These are phyloP conservation scores for Nezara viridula DNA, from an alignment of 2,888 invertebrate species.

Conservation along the genomic window DNA sequence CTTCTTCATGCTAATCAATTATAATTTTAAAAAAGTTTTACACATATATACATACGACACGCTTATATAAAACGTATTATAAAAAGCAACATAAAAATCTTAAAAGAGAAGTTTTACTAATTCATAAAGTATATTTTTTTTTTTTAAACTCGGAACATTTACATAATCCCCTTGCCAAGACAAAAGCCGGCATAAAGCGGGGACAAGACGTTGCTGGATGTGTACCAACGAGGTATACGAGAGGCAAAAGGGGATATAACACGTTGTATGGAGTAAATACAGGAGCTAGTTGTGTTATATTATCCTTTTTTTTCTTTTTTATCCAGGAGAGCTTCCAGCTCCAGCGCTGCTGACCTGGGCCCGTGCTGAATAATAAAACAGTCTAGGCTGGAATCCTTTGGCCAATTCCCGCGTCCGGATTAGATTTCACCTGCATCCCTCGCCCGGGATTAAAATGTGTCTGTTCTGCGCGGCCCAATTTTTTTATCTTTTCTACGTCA, in stretches of 20 bases:
- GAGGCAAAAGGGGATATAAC: neutral
- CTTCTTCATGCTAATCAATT: too few relatives aligned
- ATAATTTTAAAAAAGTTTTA: too few relatives aligned
- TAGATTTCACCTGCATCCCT: constrained; percentile 46
- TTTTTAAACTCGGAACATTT: neutral
- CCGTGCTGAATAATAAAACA: constrained; percentile 31
- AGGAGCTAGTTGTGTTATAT: constrained; percentile 35
- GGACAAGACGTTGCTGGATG: neutral
- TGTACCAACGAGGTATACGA: constrained; percentile 13
- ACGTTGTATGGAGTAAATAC: constrained; percentile 22
- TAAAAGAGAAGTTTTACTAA: neutral
- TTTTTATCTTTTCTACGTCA: constrained; percentile 20
- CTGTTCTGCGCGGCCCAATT: neutral
- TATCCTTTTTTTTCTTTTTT: constrained; percentile 35
- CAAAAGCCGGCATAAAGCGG: neutral
- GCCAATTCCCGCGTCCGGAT: constrained; percentile 30
- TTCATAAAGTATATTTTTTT: neutral
- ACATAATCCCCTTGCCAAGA: neutral
- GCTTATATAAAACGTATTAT: too few relatives aligned
- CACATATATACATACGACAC: too few relatives aligned
- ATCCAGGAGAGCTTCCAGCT: neutral
- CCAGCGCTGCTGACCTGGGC: constrained; percentile 22
- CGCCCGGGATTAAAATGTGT: constrained; percentile 47
- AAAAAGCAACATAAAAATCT: neutral
- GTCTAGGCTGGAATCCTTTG: constrained; percentile 36